Conservation (phyloP, 2,113 vertebrate genomes). For the Pomatorhinus ruficollis region DNA sequence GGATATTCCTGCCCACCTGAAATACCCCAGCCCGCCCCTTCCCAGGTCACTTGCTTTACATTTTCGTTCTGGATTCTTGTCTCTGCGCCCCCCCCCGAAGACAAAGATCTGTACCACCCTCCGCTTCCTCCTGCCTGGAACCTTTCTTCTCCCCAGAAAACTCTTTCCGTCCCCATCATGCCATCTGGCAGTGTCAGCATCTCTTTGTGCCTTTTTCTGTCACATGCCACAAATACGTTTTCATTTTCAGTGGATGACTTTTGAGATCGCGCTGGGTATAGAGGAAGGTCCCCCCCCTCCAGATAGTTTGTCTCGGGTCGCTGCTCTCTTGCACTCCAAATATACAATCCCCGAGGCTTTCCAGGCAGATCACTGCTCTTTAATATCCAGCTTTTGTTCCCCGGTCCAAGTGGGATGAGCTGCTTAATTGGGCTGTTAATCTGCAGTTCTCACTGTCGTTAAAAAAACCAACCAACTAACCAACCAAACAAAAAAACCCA, state of each 20-base stretch:
- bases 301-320: rapidly evolving
- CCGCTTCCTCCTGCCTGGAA: not conserved
- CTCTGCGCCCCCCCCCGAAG: not conserved
- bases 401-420: not conserved
- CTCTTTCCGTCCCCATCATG: not conserved
- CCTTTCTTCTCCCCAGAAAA: not conserved
- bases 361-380: not conserved
- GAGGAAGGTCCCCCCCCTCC: not conserved
- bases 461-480: not conserved
- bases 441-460: not conserved
- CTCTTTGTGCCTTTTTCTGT: not conserved
- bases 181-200: not conserved
- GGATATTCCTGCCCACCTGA: not conserved
- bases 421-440: not conserved
- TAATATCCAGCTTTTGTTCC: not conserved
- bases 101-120: not conserved
- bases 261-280: not conserved
- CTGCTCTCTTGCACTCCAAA: not conserved
- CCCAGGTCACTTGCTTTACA: not conserved
- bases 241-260: not conserved
- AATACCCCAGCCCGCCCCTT: not conserved
- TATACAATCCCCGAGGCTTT: too few species aligned
- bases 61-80: not conserved
- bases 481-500: not conserved
- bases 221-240: not conserved